Percentiles rank a stretch among this genome's conserved stretches.
These are phyloP conservation scores for Hipposideros larvatus DNA, from an alignment of 2,797 vertebrate genomes.

Conservation along the genomic window DNA sequence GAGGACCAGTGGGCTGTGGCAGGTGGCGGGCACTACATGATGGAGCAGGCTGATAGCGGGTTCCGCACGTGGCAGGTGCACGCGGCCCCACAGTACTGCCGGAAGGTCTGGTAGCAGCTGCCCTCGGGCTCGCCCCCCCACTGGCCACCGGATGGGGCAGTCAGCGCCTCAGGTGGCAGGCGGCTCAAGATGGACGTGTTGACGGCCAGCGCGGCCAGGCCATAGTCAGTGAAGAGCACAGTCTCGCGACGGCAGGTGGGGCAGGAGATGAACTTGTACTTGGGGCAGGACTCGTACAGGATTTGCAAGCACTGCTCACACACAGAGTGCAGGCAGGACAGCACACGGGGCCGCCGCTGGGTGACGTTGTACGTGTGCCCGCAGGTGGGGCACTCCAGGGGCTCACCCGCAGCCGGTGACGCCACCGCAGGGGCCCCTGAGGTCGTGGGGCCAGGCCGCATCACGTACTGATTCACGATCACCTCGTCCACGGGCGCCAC, in stretches of 20 bases:
- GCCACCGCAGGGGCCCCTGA: conserved; percentile 92
- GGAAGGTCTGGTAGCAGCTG: conserved; percentile 99
- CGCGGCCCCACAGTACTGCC: conserved; percentile 98
- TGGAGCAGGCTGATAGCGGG: conserved; percentile 97
- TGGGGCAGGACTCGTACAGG: conserved; percentile 99
- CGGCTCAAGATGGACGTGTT: conserved; percentile 99
- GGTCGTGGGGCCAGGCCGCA: conserved; percentile 92
- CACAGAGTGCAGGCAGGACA: conserved; percentile 98
- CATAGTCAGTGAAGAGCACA: conserved; percentile 99
- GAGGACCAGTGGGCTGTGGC: not conserved
- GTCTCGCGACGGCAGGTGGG: conserved; percentile 98
- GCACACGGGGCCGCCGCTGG: conserved; percentile 97
- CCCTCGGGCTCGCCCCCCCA: conserved; percentile 98
- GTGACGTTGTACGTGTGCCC: conserved; percentile 98
- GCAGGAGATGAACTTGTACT: conserved; percentile 99
- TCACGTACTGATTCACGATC: conserved; percentile 98
- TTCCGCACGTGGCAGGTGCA: conserved; percentile 98
- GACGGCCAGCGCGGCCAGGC: conserved; percentile 97
- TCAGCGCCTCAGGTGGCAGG: conserved; percentile 93
- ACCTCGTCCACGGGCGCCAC: conserved; percentile 95
- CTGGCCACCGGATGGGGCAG: conserved; percentile 92
- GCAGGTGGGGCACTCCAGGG: conserved; percentile 98
- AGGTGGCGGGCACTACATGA: conserved; percentile 92
- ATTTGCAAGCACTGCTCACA: conserved; percentile 99
- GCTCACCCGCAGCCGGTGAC: conserved; percentile 92